Percentiles rank a stretch among this genome's conserved stretches.
Conservation (phyloP, 2,113 vertebrate genomes). For the Alectura lathami region DNA sequence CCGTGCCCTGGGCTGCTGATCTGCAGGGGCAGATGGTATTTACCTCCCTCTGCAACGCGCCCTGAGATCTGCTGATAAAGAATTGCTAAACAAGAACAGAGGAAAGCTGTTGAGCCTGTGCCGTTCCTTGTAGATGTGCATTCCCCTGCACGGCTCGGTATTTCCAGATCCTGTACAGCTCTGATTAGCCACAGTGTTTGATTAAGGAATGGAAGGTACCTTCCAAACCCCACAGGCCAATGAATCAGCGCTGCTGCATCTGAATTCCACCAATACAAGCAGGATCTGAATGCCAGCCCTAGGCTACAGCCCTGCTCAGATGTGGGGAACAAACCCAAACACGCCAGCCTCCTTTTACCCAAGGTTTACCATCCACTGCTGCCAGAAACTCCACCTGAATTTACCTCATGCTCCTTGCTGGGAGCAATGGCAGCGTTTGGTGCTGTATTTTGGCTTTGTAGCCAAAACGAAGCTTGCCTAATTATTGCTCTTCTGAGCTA, state of each 20-base stretch:
- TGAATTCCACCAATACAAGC: slow-evolving; percentile 11
- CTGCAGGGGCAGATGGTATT: background rate
- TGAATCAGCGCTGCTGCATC: background rate
- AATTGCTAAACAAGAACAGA: background rate
- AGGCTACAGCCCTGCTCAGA: slow-evolving; percentile 44
- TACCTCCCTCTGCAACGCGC: rapidly evolving
- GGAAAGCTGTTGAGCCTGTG: background rate
- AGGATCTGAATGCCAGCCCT: background rate
- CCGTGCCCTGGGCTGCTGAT: background rate
- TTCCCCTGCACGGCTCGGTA: background rate
- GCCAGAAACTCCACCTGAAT: slow-evolving; percentile 19
- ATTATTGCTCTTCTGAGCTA: background rate
- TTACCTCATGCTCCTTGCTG: background rate
- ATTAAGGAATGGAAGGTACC: background rate
- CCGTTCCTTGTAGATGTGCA: background rate
- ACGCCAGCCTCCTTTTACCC: background rate
- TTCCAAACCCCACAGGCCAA: background rate
- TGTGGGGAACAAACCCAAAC: slow-evolving; percentile 43
- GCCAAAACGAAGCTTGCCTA: background rate
- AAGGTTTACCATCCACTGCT: background rate
- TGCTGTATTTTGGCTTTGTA: background rate
- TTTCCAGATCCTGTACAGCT: background rate
- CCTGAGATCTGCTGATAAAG: background rate
- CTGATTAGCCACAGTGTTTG: background rate
- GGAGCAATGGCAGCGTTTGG: background rate